phyloP scores from a whole-genome alignment of 2,888 invertebrate species.

The Blomia tropicalis region DNA sequence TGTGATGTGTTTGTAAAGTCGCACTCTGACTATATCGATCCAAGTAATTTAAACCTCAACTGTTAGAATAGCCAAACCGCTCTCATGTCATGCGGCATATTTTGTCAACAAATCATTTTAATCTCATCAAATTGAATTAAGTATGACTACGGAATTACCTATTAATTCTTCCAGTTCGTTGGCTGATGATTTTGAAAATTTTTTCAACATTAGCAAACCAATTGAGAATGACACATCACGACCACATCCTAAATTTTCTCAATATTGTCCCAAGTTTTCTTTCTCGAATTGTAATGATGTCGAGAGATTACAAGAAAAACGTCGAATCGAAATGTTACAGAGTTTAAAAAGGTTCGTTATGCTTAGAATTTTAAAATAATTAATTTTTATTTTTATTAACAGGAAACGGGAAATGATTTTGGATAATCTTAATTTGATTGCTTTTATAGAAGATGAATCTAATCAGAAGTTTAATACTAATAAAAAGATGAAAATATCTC shows the following conservation, averaged over 20 bases:
- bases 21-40: too few relatives aligned
- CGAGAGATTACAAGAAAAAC: not conserved
- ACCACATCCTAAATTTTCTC: constrained; percentile 3
- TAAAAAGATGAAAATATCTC: not conserved
- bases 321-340: not conserved
- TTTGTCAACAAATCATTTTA: too few relatives aligned
- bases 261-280: not conserved
- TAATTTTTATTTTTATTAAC: not conserved
- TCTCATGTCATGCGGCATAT: too few relatives aligned
- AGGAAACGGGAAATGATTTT: constrained; percentile 4
- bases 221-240: not conserved
- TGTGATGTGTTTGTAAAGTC: too few relatives aligned
- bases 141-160: not conserved
- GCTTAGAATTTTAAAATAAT: not conserved
- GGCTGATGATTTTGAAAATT: not conserved
- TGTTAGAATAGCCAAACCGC: not conserved
- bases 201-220: not conserved
- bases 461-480: not conserved
- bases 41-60: not conserved
- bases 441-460: not conserved
- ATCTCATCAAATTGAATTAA: too few relatives aligned
- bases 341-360: not conserved
- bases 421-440: not conserved
- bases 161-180: not conserved
- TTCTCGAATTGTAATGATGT: not conserved